Base-by-base conservation (phyloP, 2,888 invertebrate species). In the Troides aeacus region DNA sequence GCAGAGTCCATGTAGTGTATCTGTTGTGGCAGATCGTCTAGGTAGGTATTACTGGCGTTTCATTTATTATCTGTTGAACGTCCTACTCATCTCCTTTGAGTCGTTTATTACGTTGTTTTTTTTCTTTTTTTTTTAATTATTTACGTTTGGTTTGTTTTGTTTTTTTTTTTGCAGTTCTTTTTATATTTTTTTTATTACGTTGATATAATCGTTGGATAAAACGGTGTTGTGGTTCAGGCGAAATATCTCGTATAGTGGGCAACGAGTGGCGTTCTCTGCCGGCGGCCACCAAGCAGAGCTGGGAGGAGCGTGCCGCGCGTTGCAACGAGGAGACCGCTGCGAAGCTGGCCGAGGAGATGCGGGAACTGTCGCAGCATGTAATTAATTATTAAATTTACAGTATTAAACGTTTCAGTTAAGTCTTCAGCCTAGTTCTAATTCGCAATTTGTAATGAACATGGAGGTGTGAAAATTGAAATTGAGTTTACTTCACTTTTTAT, bases 261-360 rank as follows among this genome's bases (percentile, higher is more conserved):
- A 95, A 95, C 83, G 95, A 99, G 94, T 99, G 99, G 99, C 96
- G 99, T 76, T 97, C 97, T 72, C 93, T 99, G 75, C 95, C 97
- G 0, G 94, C 96, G 0, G 94, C 95, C 69, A 97, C 98, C 75
- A 99, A 99, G 85, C 97, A 97, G 86, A 94, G 95, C 72, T 99
- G 98, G 96, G 99, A 99, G 90, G 98, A 98, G 85, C 94, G 96
- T 68, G 99, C 99, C 0, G 95, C 95, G 46, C 95, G 95, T 79
- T 95, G 97, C 85, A 99, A 99, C 82, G 97, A 97, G 85, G 98
- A 98, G 84, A 95, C 95, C 15, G 94, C 96, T 36, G 95, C 96
- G 3, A 93, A 94, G 60, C 86, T 94, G 59, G 93, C 94, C 0
- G 93, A 94, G 73, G 94, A 94, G 74, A 81, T 89, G 87, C 73